These are phyloP conservation scores for Chrysemys picta DNA, from an alignment of 2,113 vertebrate species.

Conservation along the genomic window DNA sequence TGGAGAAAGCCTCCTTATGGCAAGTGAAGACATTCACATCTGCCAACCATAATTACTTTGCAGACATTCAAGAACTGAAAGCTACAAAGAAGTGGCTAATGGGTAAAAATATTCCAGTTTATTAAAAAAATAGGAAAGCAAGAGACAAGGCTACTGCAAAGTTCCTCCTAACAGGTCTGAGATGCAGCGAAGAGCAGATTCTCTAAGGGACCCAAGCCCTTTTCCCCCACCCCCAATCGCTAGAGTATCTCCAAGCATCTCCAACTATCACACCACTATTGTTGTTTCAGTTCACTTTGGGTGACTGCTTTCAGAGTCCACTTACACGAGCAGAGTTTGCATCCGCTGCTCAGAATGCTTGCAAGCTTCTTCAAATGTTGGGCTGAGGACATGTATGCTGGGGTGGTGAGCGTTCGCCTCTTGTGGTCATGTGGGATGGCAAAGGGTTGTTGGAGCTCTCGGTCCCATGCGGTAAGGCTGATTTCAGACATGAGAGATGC, in stretches of 20 bases:
- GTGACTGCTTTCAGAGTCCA: background rate
- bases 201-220: background rate
- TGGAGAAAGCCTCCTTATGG: background rate
- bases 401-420: background rate
- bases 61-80: background rate
- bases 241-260: slow-evolving; percentile 65
- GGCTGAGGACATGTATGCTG: background rate
- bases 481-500: slow-evolving; percentile 54
- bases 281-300: slow-evolving; percentile 11
- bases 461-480: slow-evolving; percentile 55
- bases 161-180: slow-evolving; percentile 38
- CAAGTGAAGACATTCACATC: background rate
- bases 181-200: slow-evolving; percentile 53
- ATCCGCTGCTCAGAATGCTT: slow-evolving; percentile 21
- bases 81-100: fast-evolving
- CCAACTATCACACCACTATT: slow-evolving; percentile 55
- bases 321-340: background rate
- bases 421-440: background rate
- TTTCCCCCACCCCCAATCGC: slow-evolving; percentile 25
- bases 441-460: slow-evolving; percentile 41
- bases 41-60: fast-evolving
- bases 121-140: background rate
- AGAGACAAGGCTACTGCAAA: slow-evolving; percentile 45
- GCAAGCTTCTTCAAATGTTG: slow-evolving; percentile 10
- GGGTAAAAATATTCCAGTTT: slow-evolving; percentile 26